Conservation (phyloP, 2,888 invertebrate species). For the Drosophila birchii region DNA sequence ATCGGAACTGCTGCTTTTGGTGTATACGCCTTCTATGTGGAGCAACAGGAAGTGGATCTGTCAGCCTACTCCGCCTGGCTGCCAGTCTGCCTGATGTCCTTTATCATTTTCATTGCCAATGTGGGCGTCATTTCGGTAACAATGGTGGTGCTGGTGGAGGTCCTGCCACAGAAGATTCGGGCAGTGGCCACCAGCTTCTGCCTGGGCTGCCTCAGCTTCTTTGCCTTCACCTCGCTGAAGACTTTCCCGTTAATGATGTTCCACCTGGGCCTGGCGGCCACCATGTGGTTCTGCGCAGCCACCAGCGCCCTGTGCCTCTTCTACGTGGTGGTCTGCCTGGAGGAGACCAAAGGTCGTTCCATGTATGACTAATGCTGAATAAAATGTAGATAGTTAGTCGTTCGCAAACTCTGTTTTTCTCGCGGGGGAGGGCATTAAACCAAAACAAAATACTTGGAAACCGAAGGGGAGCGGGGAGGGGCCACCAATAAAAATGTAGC, state of each 20-base stretch:
- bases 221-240: slow-evolving; percentile 71
- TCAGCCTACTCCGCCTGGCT: slow-evolving; percentile 61
- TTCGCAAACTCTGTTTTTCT: not conserved
- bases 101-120: slow-evolving; percentile 76
- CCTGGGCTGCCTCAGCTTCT: slow-evolving; percentile 62
- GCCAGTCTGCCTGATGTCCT: slow-evolving; percentile 72
- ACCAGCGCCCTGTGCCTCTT: slow-evolving; percentile 70
- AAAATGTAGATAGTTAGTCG: slow-evolving; percentile 10
- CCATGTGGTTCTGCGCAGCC: slow-evolving; percentile 75
- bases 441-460: slow-evolving; percentile 36
- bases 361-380: slow-evolving; percentile 56
- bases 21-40: slow-evolving; percentile 65
- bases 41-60: slow-evolving; percentile 59
- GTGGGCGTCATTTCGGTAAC: slow-evolving; percentile 76
- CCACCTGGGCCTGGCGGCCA: slow-evolving; percentile 65
- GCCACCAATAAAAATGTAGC: slow-evolving; percentile 56
- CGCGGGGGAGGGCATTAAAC: slow-evolving; percentile 22
- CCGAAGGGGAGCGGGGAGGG: slow-evolving; percentile 38
- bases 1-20: slow-evolving; percentile 73
- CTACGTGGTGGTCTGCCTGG: slow-evolving; percentile 69
- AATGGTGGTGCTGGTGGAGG: slow-evolving; percentile 78
- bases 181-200: slow-evolving; percentile 68
- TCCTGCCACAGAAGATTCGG: slow-evolving; percentile 76
- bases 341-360: slow-evolving; percentile 79
- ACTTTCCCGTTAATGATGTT: slow-evolving; percentile 73